These are phyloP conservation scores for Triplophysa yarkandensis DNA, from an alignment of 2,797 vertebrate genomes.

Conservation along the genomic window DNA sequence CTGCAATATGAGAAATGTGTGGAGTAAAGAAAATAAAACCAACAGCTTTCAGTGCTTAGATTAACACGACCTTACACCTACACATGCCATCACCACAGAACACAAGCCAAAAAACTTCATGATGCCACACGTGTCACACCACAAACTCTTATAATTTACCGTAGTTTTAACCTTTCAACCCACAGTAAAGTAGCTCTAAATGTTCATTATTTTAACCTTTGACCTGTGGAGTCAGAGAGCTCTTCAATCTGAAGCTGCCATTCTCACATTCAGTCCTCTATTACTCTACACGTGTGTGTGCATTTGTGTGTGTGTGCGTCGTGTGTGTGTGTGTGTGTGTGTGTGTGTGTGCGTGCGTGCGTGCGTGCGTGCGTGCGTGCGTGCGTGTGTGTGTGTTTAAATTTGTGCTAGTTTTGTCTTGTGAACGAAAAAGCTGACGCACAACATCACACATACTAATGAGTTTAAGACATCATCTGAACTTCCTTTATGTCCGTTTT, in stretches of 20 bases:
- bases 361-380: too few relatives aligned
- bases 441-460: too few relatives aligned
- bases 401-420: too few relatives aligned
- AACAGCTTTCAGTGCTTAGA: constrained; percentile 53
- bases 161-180: constrained; percentile 63
- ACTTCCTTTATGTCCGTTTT: too few relatives aligned
- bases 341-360: too few relatives aligned
- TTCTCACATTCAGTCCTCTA: neutral
- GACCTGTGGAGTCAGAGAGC: constrained; percentile 47
- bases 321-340: too few relatives aligned
- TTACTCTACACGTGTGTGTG: too few relatives aligned
- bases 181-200: constrained; percentile 51
- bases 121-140: constrained; percentile 47
- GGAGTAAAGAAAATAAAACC: constrained; percentile 57
- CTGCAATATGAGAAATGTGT: constrained; percentile 49
- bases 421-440: too few relatives aligned
- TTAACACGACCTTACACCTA: constrained; percentile 58
- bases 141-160: constrained; percentile 48
- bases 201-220: constrained; percentile 64
- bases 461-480: too few relatives aligned
- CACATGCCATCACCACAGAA: constrained; percentile 54
- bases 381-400: too few relatives aligned
- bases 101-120: constrained; percentile 46
- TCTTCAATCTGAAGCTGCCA: constrained; percentile 54
- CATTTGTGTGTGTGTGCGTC: too few relatives aligned